Percentiles rank a stretch among this genome's conserved stretches.
These are phyloP conservation scores for Spodoptera littoralis DNA, from an alignment of 2,888 invertebrate genomes.

Conservation along the genomic window DNA sequence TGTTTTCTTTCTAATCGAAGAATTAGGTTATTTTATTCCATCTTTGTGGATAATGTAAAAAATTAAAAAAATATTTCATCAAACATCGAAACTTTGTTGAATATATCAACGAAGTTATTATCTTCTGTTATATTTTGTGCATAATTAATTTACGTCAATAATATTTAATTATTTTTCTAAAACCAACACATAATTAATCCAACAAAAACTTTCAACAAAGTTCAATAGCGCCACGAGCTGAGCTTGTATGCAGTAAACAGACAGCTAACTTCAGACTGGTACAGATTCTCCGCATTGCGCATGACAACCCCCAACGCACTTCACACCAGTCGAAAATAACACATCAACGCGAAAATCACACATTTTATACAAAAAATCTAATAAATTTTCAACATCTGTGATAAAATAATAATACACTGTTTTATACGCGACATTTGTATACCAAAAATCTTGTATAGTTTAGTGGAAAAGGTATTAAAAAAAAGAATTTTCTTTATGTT, in stretches of 20 bases:
- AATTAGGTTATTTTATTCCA: too few relatives aligned
- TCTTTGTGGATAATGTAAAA: too few relatives aligned
- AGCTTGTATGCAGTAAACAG: slow-evolving; percentile 59
- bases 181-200: too few relatives aligned
- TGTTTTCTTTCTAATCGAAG: too few relatives aligned
- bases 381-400: slow-evolving; percentile 56
- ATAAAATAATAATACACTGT: slow-evolving; percentile 49
- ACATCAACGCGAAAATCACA: slow-evolving; percentile 53
- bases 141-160: too few relatives aligned
- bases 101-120: too few relatives aligned
- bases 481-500: slow-evolving; percentile 38
- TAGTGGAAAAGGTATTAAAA: slow-evolving; percentile 19
- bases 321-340: slow-evolving; percentile 67
- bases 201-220: slow-evolving; percentile 15
- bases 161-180: too few relatives aligned
- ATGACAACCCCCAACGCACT: slow-evolving; percentile 60
- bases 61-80: too few relatives aligned
- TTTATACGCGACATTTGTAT: slow-evolving; percentile 17
- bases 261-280: slow-evolving; percentile 67
- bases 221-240: slow-evolving; percentile 10
- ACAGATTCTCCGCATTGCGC: slow-evolving; percentile 76
- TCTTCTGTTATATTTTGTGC: too few relatives aligned
- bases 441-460: slow-evolving; percentile 10
- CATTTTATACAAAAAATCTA: slow-evolving; percentile 44
- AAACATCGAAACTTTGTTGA: too few relatives aligned